Base-by-base conservation (phyloP, 2,113 vertebrate genomes). In the Neofelis nebulosa region DNA sequence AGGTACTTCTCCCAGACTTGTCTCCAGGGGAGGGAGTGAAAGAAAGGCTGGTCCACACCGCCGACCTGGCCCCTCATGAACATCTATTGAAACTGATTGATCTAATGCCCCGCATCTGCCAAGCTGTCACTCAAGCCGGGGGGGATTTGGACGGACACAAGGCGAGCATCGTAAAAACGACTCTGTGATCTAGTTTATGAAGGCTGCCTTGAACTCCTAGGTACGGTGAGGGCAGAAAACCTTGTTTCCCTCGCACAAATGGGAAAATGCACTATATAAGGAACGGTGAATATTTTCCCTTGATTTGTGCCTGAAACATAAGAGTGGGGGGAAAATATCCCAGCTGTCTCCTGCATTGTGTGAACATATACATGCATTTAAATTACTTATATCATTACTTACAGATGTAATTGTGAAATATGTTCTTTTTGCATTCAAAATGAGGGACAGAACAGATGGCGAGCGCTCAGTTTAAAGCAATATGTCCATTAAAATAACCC, bases 331-430 rank as follows among this genome's bases (percentile, higher is more conserved):
- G 84, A 7, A 48, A 96, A 95, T 89, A 98, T 73, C 98, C 98
- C 99, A 99, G 98, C 98, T 99, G 98, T 98, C 98, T 98, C 71
- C 98, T 98, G 98, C 98, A 98, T 98, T 98, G 98, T 98, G 98
- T 94, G 98, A 98, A 99, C 97, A 98, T 99, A 99, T 98, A 99
- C 98, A 99, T 99, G 98, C 98, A 99, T 99, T 99, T 99, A 98
- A 99, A 99, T 99, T 98, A 98, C 98, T 99, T 99, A 98, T 98
- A 99, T 98, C 98, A 99, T 99, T 99, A 99, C 98, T 99, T 99
- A 99, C 99, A 99, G 99, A 99, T 99, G 99, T 99, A 99, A 99
- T 99, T 99, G 98, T 99, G 98, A 99, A 99, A 99, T 99, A 99
- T 99, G 98, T 98, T 98, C 98, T 98, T 99, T 98, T 98, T 98